These are phyloP conservation scores for Tillus elongatus DNA, from an alignment of 2,888 invertebrate species.

Conservation along the genomic window DNA sequence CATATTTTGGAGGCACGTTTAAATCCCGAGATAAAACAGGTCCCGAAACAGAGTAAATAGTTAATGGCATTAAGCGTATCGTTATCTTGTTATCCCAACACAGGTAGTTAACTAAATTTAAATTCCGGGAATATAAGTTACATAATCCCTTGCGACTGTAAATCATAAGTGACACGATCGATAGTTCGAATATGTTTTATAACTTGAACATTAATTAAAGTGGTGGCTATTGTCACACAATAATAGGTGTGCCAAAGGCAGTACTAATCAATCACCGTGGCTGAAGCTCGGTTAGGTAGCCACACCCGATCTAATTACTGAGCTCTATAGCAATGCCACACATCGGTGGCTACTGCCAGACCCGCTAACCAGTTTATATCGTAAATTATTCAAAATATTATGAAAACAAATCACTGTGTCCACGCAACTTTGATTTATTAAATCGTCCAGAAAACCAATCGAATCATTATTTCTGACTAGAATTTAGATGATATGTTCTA, in stretches of 20 bases:
- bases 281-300: conserved; percentile 27
- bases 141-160: too few species aligned
- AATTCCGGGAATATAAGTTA: too few species aligned
- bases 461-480: too few species aligned
- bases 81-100: too few species aligned
- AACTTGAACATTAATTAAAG: conserved; percentile 24
- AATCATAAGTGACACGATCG: conserved; percentile 20
- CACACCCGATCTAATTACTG: conserved; percentile 30
- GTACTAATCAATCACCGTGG: conserved; percentile 28
- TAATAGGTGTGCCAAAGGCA: conserved; percentile 25
- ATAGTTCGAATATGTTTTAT: conserved; percentile 20
- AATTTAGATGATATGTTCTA: too few species aligned
- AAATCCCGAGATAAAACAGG: too few species aligned
- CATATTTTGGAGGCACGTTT: too few species aligned
- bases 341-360: conserved; percentile 20
- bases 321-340: conserved; percentile 17
- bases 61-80: too few species aligned
- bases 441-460: too few species aligned
- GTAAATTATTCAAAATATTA: conserved; percentile 10
- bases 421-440: too few species aligned
- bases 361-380: conserved; percentile 13
- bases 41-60: too few species aligned
- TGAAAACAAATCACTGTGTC: not conserved
- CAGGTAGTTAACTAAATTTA: too few species aligned
- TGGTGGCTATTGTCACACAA: conserved; percentile 26